These are phyloP conservation scores for Cheilosia variabilis DNA, from an alignment of 2,888 invertebrate species.

Conservation along the genomic window DNA sequence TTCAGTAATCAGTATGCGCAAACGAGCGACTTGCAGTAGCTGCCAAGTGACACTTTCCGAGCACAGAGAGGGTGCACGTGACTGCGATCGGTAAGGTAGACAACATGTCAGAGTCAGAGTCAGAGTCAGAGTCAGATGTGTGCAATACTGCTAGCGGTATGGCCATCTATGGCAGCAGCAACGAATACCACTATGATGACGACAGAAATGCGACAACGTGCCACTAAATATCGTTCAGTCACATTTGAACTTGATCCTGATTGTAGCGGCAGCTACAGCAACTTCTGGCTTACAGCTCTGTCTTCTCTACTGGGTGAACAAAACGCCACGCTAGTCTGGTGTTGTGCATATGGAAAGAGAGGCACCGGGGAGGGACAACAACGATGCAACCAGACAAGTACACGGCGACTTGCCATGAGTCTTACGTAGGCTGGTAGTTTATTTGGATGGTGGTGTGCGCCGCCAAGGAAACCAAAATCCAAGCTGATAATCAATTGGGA, in stretches of 20 bases:
- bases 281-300: constrained; percentile 29
- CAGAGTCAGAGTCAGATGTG: constrained; percentile 1
- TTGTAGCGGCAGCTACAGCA: constrained; percentile 27
- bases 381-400: constrained; percentile 56
- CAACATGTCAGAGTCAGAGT: constrained; percentile 46
- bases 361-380: constrained; percentile 8
- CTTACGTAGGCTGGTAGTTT: constrained; percentile 63
- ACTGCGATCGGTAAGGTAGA: constrained; percentile 40
- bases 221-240: constrained; percentile 71
- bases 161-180: constrained; percentile 59
- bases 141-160: constrained; percentile 61
- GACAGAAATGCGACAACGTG: constrained; percentile 57
- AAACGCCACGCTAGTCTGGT: constrained; percentile 21
- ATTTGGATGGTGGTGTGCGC: constrained; percentile 8
- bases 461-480: constrained; percentile 21
- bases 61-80: constrained; percentile 67
- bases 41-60: constrained; percentile 65
- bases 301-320: constrained; percentile 34
- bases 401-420: constrained; percentile 41
- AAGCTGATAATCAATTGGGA: constrained; percentile 45
- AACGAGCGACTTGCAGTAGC: constrained; percentile 60
- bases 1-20: constrained; percentile 71
- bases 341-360: constrained; percentile 14
- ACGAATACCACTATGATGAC: constrained; percentile 52
- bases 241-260: constrained; percentile 75